Conservation (phyloP, 1,140 invertebrate species). For the Drosophila arawakana region DNA sequence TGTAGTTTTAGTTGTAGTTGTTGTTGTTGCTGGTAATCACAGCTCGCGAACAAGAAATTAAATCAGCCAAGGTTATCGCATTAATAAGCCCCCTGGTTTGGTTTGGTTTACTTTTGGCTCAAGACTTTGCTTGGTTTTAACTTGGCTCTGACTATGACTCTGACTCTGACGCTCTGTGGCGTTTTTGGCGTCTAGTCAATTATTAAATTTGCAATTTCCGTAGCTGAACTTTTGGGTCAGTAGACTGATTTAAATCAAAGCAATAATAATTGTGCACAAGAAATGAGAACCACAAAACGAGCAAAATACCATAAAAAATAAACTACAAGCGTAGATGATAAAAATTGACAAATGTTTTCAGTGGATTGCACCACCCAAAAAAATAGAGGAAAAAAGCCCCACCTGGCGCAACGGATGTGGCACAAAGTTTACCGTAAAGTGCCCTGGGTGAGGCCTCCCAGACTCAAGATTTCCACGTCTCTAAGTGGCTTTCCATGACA, state of each 20-base stretch:
- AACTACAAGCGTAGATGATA: slow-evolving; percentile 26
- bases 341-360: slow-evolving; percentile 71
- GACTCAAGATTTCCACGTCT: slow-evolving; percentile 13
- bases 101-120: not conserved
- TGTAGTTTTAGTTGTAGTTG: slow-evolving; percentile 36
- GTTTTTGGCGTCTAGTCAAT: slow-evolving; percentile 67
- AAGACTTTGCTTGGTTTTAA: not conserved
- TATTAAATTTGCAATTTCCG: slow-evolving; percentile 85
- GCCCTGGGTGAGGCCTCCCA: slow-evolving; percentile 58
- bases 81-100: slow-evolving; percentile 79
- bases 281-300: slow-evolving; percentile 24
- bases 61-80: slow-evolving; percentile 83
- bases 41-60: slow-evolving; percentile 75
- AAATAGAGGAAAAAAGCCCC: not conserved
- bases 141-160: slow-evolving; percentile 23
- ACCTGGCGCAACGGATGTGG: slow-evolving; percentile 59
- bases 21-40: slow-evolving; percentile 63
- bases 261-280: slow-evolving; percentile 80
- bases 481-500: slow-evolving; percentile 80
- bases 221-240: slow-evolving; percentile 84
- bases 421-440: slow-evolving; percentile 47
- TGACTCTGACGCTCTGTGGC: slow-evolving; percentile 11
- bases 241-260: slow-evolving; percentile 84
- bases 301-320: slow-evolving; percentile 53
- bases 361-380: slow-evolving; percentile 30